phyloP scores from a whole-genome alignment of 2,113 vertebrate genomes.

The Halcyon senegalensis region DNA sequence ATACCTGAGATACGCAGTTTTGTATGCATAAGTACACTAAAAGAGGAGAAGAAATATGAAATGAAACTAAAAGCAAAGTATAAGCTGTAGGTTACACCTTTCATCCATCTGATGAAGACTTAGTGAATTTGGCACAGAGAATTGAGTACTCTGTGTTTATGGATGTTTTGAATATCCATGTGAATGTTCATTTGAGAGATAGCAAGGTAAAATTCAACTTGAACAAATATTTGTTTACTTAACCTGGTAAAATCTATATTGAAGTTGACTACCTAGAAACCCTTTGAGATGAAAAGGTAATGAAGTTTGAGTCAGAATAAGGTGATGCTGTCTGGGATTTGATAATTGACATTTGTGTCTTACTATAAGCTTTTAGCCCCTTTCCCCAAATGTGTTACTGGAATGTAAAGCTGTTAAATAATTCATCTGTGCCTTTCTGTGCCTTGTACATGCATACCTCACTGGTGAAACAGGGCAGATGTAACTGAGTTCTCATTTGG shows the following conservation, averaged over 20 bases:
- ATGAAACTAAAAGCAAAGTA: background rate
- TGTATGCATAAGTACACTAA: background rate
- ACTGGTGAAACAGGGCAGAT: background rate
- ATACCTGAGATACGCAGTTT: background rate
- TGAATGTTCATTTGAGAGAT: background rate
- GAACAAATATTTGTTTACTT: background rate
- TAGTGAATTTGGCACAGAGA: background rate
- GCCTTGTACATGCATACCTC: background rate
- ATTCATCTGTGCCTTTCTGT: background rate
- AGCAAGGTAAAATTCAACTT: background rate
- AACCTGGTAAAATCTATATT: background rate
- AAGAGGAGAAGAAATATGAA: background rate
- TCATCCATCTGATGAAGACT: background rate
- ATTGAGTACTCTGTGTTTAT: background rate
- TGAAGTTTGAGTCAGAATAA: background rate
- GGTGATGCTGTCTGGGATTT: background rate
- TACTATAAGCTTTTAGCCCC: background rate
- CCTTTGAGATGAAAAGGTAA: background rate
- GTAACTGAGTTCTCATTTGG: background rate
- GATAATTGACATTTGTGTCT: background rate
- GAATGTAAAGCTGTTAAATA: background rate
- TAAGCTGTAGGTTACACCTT: background rate
- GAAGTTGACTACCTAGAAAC: background rate
- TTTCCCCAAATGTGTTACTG: background rate
- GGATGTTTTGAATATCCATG: background rate